Percentiles rank a stretch among this genome's conserved stretches.
Conservation (phyloP, 2,888 invertebrate species). For the Drosophila percnosoma region DNA sequence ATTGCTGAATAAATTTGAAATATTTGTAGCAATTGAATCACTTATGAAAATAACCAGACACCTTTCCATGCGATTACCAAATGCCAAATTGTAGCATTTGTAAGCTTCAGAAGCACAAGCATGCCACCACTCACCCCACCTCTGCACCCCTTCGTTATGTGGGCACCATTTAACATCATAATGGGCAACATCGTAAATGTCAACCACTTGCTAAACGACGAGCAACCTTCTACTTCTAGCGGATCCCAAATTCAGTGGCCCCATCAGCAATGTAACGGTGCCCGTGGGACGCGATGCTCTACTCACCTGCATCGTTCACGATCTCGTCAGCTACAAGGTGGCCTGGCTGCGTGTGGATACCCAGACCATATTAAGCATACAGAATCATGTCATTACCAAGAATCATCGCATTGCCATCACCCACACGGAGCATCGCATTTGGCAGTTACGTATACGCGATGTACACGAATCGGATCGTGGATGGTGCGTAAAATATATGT, state of each 20-base stretch:
- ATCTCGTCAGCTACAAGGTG: slow-evolving; percentile 93
- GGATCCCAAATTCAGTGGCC: slow-evolving; percentile 92
- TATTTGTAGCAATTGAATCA: not conserved
- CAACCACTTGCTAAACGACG: slow-evolving; percentile 33
- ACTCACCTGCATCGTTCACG: slow-evolving; percentile 92
- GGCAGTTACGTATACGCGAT: slow-evolving; percentile 94
- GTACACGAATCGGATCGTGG: slow-evolving; percentile 92
- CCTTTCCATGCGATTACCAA: slow-evolving; percentile 37
- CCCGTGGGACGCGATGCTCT: slow-evolving; percentile 94
- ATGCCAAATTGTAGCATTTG: slow-evolving; percentile 64
- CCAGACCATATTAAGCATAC: slow-evolving; percentile 95
- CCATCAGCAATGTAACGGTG: slow-evolving; percentile 93
- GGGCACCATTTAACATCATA: slow-evolving; percentile 53
- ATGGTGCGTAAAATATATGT: slow-evolving; percentile 85
- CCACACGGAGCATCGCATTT: slow-evolving; percentile 93
- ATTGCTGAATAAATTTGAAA: not conserved
- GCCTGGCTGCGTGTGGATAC: slow-evolving; percentile 96
- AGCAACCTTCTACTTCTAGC: slow-evolving; percentile 85
- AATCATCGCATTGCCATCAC: slow-evolving; percentile 94
- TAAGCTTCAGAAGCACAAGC: slow-evolving; percentile 31
- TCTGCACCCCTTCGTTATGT: slow-evolving; percentile 5
- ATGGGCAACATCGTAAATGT: slow-evolving; percentile 54
- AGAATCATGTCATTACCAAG: slow-evolving; percentile 95
- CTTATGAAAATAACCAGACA: not conserved
- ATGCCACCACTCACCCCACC: not conserved